These are phyloP conservation scores for Sycon ciliatum DNA, from an alignment of 37 sponge, comb jelly and placozoan species.

Conservation along the genomic window DNA sequence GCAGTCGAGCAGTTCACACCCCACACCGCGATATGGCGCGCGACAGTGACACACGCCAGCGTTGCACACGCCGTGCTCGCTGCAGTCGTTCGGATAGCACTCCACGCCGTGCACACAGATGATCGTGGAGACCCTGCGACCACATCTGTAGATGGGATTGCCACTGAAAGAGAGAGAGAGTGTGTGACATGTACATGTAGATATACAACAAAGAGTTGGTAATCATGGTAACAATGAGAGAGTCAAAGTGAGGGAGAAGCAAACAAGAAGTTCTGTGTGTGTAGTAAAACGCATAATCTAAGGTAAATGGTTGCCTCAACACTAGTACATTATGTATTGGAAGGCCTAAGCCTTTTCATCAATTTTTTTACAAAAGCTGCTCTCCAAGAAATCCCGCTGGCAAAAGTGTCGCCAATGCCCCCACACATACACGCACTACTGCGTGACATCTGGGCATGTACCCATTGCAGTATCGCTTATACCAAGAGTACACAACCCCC, in stretches of 20 bases:
- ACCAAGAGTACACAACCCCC: no score
- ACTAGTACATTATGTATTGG: no score
- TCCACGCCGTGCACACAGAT: constrained; percentile 69
- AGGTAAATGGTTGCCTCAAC: no score
- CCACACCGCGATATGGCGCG: constrained; percentile 52
- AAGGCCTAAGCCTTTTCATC: no score
- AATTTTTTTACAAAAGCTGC: no score
- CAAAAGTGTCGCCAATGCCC: not conserved
- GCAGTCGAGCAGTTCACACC: constrained; percentile 56
- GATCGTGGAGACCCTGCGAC: constrained; percentile 60
- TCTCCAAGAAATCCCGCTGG: not conserved
- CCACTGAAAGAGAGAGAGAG: not conserved
- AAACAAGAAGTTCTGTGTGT: not conserved
- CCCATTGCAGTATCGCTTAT: not conserved
- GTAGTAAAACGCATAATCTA: no score
- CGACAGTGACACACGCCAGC: constrained; percentile 51
- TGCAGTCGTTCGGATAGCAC: constrained; percentile 63
- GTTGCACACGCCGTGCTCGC: constrained; percentile 60
- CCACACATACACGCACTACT: not conserved
- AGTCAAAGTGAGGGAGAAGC: not conserved
- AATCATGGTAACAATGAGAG: not conserved
- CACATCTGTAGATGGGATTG: constrained; percentile 64
- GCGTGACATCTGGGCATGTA: not conserved
- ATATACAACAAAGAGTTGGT: not conserved
- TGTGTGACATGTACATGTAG: not conserved